A percentile compares a stretch with the other conserved stretches of the same genome.
These are phyloP conservation scores for Prosapia bicincta DNA, from an alignment of 2,888 invertebrate species.

Conservation along the genomic window DNA sequence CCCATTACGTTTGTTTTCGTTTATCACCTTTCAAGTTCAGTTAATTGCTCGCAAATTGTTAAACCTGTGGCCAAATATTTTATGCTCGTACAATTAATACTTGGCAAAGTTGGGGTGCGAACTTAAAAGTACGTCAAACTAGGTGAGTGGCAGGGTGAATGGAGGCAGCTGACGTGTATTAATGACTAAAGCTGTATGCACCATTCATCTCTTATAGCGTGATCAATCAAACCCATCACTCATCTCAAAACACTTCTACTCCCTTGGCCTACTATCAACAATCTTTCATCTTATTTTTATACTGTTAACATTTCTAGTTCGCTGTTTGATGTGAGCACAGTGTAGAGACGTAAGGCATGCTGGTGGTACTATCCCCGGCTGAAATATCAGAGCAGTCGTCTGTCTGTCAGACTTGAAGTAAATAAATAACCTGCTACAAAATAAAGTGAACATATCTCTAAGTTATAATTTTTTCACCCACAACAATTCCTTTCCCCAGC, in stretches of 20 bases:
- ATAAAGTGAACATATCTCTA: too few species aligned
- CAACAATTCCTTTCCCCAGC: too few species aligned
- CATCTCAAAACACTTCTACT: neutral
- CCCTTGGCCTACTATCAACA: neutral
- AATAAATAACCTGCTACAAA: too few species aligned
- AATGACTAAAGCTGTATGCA: constrained; percentile 5
- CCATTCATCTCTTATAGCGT: neutral
- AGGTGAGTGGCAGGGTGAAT: constrained; percentile 21
- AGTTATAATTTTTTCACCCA: too few species aligned
- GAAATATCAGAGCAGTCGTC: too few species aligned
- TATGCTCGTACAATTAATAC: neutral
- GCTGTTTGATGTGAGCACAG: neutral
- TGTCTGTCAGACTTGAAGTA: too few species aligned
- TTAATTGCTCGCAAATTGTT: neutral
- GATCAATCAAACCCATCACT: neutral
- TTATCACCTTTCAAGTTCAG: neutral
- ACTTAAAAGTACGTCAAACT: neutral
- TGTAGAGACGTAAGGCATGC: neutral
- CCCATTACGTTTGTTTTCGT: neutral
- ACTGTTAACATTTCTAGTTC: neutral
- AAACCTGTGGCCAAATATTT: neutral
- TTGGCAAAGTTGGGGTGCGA: neutral
- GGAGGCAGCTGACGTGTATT: constrained; percentile 19
- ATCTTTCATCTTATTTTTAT: neutral
- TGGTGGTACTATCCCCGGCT: too few species aligned